Percentiles rank a stretch among this genome's conserved stretches.
phyloP scores from a whole-genome alignment of 2,113 vertebrate genomes.

The Prunella fulvescens region DNA sequence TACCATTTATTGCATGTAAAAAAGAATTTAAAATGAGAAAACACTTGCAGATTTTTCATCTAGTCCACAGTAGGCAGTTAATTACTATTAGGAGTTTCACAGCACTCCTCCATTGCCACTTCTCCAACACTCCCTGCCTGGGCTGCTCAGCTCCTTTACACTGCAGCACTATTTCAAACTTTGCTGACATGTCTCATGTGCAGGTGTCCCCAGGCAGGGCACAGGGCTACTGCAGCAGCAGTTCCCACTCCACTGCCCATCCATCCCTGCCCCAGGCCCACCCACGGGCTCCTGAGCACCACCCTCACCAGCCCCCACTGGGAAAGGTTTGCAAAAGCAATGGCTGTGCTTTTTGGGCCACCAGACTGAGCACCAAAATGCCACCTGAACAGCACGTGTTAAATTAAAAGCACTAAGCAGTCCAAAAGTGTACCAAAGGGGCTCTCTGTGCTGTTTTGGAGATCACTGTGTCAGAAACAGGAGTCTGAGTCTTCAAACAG shows the following conservation, averaged over 20 bases:
- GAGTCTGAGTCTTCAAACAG: not conserved
- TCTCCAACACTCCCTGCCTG: not conserved
- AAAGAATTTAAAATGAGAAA: not conserved
- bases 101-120: not conserved
- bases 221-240: not conserved
- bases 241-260: not conserved
- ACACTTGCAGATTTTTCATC: not conserved
- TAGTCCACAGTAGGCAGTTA: fast-evolving
- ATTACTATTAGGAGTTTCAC: not conserved
- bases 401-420: not conserved
- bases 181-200: fast-evolving
- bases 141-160: not conserved
- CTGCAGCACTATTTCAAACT: not conserved
- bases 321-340: not conserved
- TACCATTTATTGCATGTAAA: not conserved
- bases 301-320: not conserved
- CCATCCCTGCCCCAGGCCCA: not conserved
- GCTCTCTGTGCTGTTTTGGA: not conserved
- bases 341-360: not conserved
- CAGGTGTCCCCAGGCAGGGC: not conserved
- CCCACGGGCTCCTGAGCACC: not conserved
- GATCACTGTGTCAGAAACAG: not conserved
- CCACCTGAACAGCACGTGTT: not conserved
- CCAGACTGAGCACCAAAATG: not conserved
- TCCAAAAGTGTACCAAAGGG: not conserved